Conservation (phyloP, 2,113 vertebrate genomes). For the Grus americana region DNA sequence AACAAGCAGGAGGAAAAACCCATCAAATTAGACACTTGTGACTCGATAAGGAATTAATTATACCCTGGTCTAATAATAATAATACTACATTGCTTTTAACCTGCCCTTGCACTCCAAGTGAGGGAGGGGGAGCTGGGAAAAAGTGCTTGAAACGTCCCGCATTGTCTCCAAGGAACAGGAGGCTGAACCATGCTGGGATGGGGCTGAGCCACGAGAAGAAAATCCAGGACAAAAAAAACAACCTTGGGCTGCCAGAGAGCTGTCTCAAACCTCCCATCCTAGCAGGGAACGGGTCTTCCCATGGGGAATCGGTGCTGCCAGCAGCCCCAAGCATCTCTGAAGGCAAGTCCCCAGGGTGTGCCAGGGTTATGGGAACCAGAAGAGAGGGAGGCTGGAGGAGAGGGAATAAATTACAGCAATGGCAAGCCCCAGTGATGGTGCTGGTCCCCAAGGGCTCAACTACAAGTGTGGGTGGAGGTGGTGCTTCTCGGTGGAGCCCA, state of each 20-base stretch:
- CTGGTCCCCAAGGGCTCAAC: neutral
- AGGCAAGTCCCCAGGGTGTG: neutral
- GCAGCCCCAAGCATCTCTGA: neutral
- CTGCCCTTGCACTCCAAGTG: neutral
- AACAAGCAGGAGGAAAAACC: neutral
- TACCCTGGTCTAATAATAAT: neutral
- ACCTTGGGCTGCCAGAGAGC: neutral
- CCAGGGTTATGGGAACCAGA: neutral
- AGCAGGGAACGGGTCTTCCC: neutral
- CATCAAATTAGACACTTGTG: neutral
- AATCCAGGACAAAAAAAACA: neutral
- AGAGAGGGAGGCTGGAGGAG: neutral
- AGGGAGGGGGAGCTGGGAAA: neutral
- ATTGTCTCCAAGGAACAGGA: neutral
- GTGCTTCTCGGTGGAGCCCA: neutral
- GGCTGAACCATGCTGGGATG: neutral
- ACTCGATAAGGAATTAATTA: constrained; percentile 29
- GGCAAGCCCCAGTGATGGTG: neutral
- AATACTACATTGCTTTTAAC: neutral
- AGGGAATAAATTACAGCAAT: neutral
- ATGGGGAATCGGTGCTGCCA: neutral
- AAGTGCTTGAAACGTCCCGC: neutral
- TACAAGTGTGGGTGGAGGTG: neutral
- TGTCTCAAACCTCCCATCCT: neutral
- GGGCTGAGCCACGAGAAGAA: neutral